A percentile compares a stretch with the other conserved stretches of the same genome.
Evolutionary conservation across 1,140 invertebrate species (phyloP).

Genomic region (Zaprionus ornatus): DNA sequence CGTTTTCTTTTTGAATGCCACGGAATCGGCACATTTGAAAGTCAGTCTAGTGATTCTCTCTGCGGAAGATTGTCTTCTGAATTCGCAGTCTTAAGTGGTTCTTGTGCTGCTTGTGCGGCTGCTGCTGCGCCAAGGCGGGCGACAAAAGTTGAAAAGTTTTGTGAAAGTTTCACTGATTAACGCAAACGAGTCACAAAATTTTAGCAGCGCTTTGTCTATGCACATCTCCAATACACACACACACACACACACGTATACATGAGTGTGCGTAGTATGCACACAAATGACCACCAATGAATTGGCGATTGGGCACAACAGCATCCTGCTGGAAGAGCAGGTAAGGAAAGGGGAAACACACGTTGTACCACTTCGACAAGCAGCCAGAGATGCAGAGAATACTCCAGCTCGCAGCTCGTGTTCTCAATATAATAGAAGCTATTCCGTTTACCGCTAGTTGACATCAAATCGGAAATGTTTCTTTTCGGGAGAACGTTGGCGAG

Average conservation of each 20-base stretch:
- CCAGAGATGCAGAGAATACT: background rate
- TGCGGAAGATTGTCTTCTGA: constrained; percentile 9
- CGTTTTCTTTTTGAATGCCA: background rate
- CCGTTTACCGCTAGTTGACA: constrained; percentile 75
- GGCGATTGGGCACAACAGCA: constrained; percentile 31
- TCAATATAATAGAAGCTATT: constrained; percentile 66
- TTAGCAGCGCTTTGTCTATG: constrained; percentile 51
- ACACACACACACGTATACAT: background rate
- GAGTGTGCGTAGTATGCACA: background rate
- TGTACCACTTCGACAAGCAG: constrained; percentile 5
- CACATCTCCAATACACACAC: background rate
- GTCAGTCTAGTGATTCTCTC: background rate
- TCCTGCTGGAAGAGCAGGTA: constrained; percentile 26
- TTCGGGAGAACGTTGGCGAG: constrained; percentile 63
- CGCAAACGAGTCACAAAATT: constrained; percentile 44
- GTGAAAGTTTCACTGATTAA: constrained; percentile 74
- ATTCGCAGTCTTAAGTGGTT: constrained; percentile 19
- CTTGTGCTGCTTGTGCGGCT: background rate
- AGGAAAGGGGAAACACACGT: background rate
- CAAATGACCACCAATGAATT: constrained; percentile 19
- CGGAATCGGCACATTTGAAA: background rate
- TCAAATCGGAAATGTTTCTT: constrained; percentile 71
- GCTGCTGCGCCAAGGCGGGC: constrained; percentile 10
- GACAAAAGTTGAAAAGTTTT: constrained; percentile 64
- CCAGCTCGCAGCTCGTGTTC: constrained; percentile 37